phyloP scores from a whole-genome alignment of 35 echinoderm and acorn worm genomes.

The Chiridota heheva region DNA sequence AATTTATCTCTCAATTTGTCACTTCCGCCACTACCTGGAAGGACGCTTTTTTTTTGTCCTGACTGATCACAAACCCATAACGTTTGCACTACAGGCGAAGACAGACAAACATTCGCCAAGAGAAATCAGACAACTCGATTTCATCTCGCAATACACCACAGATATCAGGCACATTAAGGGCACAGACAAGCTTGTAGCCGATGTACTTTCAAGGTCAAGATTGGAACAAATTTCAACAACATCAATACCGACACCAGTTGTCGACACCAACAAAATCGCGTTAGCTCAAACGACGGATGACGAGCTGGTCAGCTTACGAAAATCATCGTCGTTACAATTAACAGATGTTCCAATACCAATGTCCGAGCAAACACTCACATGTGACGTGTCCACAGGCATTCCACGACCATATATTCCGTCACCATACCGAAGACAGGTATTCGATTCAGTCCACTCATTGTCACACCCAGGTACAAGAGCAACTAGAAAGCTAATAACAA shows the following conservation, averaged over 20 bases:
- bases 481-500: constrained; percentile 30
- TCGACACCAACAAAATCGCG: too few species aligned
- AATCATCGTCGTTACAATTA: background rate
- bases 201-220: constrained; percentile 19
- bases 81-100: constrained; percentile 11
- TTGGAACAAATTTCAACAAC: background rate
- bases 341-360: background rate
- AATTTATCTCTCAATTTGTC: constrained; percentile 2
- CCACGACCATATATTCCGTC: background rate
- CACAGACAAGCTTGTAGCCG: constrained; percentile 16
- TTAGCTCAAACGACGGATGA: background rate
- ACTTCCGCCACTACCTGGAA: constrained; percentile 2
- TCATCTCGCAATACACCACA: constrained; percentile 45
- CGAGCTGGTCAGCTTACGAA: background rate
- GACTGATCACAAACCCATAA: constrained; percentile 40
- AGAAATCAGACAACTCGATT: constrained; percentile 54
- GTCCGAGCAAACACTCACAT: background rate
- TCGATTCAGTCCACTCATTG: constrained; percentile 26
- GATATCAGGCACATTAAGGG: constrained; percentile 10
- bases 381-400: constrained; percentile 31
- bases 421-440: background rate
- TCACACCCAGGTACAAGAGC: constrained; percentile 36
- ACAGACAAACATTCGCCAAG: constrained; percentile 21
- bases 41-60: background rate
- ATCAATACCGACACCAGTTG: background rate